phyloP scores from a whole-genome alignment of 2,113 vertebrate species.

The Atrichornis clamosus region DNA sequence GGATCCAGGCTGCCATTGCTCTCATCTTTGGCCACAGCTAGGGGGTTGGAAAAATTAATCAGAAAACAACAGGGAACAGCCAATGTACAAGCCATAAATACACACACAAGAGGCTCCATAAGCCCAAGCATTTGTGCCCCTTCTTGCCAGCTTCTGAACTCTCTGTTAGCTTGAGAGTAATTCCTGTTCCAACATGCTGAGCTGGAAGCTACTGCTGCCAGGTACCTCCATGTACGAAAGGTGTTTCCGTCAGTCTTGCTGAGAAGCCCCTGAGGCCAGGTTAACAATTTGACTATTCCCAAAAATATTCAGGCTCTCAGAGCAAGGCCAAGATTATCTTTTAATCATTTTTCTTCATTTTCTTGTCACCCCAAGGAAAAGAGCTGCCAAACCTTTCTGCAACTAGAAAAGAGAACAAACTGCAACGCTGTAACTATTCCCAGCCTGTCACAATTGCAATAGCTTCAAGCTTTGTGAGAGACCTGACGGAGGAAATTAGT shows the following conservation, averaged over 20 bases:
- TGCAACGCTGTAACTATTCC: neutral
- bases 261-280: conserved; percentile 40
- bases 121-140: neutral
- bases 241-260: conserved; percentile 45
- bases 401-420: neutral
- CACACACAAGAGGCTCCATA: neutral
- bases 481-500: neutral
- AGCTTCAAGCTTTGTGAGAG: neutral
- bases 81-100: neutral
- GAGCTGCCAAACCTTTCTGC: neutral
- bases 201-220: conserved; percentile 44
- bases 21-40: neutral
- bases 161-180: neutral
- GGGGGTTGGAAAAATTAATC: conserved; percentile 30
- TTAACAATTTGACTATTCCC: conserved; percentile 22
- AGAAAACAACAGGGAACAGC: conserved; percentile 41
- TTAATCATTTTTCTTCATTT: neutral
- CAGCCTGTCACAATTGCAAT: neutral
- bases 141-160: conserved; percentile 21
- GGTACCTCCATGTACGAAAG: neutral
- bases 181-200: conserved; percentile 48
- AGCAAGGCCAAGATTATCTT: neutral
- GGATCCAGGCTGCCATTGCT: neutral
- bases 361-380: neutral
- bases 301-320: neutral